Percentiles rank a stretch among this genome's conserved stretches.
These are phyloP conservation scores for Rhea pennata DNA, from an alignment of 2,113 vertebrate genomes.

Conservation along the genomic window DNA sequence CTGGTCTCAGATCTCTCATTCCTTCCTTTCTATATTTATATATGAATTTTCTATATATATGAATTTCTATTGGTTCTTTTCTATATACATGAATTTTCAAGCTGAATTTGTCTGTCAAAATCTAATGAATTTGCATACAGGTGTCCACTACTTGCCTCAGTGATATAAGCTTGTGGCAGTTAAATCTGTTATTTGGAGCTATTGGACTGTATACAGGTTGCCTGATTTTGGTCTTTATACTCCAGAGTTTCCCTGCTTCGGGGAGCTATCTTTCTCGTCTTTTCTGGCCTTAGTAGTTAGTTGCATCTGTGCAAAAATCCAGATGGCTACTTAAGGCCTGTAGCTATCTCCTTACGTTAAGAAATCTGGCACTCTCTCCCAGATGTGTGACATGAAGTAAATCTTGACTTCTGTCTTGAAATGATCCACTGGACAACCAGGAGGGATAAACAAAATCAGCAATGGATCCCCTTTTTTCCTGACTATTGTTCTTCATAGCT, in stretches of 20 bases:
- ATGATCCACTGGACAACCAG: not conserved
- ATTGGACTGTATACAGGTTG: accelerated
- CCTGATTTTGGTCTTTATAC: not conserved
- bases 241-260: not conserved
- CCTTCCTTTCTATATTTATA: not conserved
- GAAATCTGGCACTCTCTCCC: not conserved
- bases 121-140: not conserved
- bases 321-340: not conserved
- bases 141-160: not conserved
- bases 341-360: not conserved
- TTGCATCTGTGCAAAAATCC: not conserved
- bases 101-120: not conserved
- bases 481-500: not conserved
- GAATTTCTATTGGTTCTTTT: not conserved
- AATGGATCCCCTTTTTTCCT: not conserved
- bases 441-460: not conserved
- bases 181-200: not conserved
- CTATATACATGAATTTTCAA: not conserved
- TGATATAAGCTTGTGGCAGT: not conserved
- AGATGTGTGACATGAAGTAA: not conserved
- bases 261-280: not conserved
- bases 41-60: too few relatives aligned
- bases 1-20: not conserved
- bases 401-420: not conserved
- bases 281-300: not conserved